A percentile compares a stretch with the other conserved stretches of the same genome.
These are phyloP conservation scores for Chaetodon trifascialis DNA, from an alignment of 2,113 vertebrate species.

Conservation along the genomic window DNA sequence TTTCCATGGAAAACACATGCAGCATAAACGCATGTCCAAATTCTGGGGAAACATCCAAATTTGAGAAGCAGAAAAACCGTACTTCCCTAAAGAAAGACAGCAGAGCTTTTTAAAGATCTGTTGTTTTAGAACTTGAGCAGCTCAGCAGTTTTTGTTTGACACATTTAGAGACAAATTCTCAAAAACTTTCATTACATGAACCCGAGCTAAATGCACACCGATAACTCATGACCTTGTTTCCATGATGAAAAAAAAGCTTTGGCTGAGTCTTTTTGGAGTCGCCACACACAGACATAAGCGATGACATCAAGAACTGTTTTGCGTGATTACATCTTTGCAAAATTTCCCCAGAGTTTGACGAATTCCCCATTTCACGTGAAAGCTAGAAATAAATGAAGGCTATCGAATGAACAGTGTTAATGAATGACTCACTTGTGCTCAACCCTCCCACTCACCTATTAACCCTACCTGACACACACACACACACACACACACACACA, in stretches of 20 bases:
- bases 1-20: constrained; percentile 16
- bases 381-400: constrained; percentile 21
- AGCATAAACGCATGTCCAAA: not conserved
- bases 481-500: constrained; percentile 16
- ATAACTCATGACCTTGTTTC: not conserved
- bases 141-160: not conserved
- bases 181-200: not conserved
- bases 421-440: constrained; percentile 51
- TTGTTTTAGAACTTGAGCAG: constrained; percentile 28
- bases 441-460: constrained; percentile 27
- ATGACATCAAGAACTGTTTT: constrained; percentile 17
- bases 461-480: not conserved
- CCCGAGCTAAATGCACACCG: not conserved
- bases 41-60: constrained; percentile 18
- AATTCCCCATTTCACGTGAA: constrained; percentile 59
- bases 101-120: constrained; percentile 25
- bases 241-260: not conserved
- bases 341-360: constrained; percentile 60
- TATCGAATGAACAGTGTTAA: not conserved
- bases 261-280: not conserved
- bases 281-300: constrained; percentile 9
- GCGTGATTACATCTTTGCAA: constrained; percentile 37
- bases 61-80: constrained; percentile 47
- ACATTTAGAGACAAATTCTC: not conserved
- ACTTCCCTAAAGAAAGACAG: constrained; percentile 32